phyloP scores from a whole-genome alignment of 1,140 invertebrate species.

The Caenorhabditis inopinata region DNA sequence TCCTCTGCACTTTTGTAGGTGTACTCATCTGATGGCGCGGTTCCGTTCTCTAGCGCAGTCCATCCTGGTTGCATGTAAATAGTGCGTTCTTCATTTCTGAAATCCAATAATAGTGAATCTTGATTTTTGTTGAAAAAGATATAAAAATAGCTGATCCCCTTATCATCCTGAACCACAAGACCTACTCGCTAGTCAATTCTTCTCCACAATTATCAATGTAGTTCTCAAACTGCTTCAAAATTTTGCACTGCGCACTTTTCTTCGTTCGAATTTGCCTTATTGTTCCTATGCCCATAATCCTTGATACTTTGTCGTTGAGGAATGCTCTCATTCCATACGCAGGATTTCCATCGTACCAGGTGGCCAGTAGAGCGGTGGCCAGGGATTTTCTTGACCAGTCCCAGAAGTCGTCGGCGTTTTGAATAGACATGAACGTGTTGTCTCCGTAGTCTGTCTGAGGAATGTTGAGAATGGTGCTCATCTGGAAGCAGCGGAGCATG shows the following conservation, averaged over 20 bases:
- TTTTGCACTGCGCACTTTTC: conserved; percentile 63
- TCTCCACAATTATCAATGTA: conserved; percentile 57
- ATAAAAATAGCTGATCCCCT: no score
- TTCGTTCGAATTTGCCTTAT: conserved; percentile 68
- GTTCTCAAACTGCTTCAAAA: conserved; percentile 57
- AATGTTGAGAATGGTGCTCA: conserved; percentile 40
- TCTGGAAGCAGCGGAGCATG: conserved; percentile 10
- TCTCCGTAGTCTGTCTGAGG: not conserved
- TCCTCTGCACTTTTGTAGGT: conserved; percentile 32
- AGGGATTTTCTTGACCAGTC: conserved; percentile 67
- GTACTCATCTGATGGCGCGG: conserved; percentile 65
- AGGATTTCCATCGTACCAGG: conserved; percentile 68
- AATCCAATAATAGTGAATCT: not conserved
- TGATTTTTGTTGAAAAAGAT: no score
- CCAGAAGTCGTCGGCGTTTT: conserved; percentile 66
- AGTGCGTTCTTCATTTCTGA: conserved; percentile 24
- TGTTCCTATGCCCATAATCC: conserved; percentile 69
- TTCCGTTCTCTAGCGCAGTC: conserved; percentile 37
- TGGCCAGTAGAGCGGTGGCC: conserved; percentile 58
- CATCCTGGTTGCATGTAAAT: conserved; percentile 14
- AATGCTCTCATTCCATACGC: conserved; percentile 68
- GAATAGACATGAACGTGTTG: conserved; percentile 44
- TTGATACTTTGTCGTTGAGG: conserved; percentile 67
- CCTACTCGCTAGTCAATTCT: not conserved
- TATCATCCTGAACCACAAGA: no score